Conservation (phyloP, 2,113 vertebrate species). For the Zingel zingel region DNA sequence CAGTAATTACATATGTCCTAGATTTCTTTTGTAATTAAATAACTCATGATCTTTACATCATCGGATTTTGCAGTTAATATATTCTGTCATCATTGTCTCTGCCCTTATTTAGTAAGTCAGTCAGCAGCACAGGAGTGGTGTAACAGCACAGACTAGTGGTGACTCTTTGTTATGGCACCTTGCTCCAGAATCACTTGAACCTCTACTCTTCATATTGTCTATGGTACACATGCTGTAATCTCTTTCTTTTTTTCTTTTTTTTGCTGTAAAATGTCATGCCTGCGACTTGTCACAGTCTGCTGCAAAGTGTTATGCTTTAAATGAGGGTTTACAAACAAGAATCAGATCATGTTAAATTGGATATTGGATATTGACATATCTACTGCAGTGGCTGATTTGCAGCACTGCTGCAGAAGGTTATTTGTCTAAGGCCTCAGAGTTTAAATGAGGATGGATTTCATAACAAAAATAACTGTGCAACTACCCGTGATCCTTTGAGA, state of each 20-base stretch:
- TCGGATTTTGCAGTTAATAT: constrained; percentile 62
- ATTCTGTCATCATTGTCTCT: constrained; percentile 75
- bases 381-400: neutral
- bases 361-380: neutral
- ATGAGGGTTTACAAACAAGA: neutral
- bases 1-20: constrained; percentile 8
- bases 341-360: neutral
- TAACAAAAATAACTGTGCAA: constrained; percentile 9
- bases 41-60: constrained; percentile 49
- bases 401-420: neutral
- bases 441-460: constrained; percentile 19
- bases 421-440: constrained; percentile 11
- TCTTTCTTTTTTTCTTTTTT: neutral
- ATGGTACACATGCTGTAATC: neutral
- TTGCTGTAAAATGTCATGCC: neutral
- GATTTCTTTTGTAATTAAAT: constrained; percentile 47
- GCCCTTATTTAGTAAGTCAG: constrained; percentile 69
- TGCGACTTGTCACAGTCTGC: neutral
- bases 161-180: constrained; percentile 34
- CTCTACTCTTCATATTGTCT: neutral
- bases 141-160: constrained; percentile 79
- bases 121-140: constrained; percentile 68
- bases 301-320: neutral
- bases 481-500: constrained; percentile 25
- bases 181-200: constrained; percentile 4